Conservation (phyloP, 2,113 vertebrate genomes). For the Dipodomys spectabilis region DNA sequence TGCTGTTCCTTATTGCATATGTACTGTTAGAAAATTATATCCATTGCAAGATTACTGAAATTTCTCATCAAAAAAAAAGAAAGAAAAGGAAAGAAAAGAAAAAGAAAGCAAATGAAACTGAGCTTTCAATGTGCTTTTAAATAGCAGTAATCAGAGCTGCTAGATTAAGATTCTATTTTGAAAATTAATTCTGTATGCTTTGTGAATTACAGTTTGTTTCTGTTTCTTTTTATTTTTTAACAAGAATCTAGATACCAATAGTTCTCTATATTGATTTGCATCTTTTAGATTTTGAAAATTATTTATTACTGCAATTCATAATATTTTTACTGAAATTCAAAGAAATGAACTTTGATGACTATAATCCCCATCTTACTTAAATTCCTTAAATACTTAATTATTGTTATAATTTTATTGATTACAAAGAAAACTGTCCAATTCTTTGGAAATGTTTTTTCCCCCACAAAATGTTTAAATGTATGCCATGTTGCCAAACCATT, state of each 20-base stretch:
- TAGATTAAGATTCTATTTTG: background rate
- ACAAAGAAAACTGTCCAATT: background rate
- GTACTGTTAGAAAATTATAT: background rate
- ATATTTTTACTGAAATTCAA: slow-evolving; percentile 8
- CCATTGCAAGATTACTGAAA: background rate
- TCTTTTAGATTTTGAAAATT: background rate
- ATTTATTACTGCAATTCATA: background rate
- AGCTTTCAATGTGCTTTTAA: slow-evolving; percentile 15
- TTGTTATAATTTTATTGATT: slow-evolving; percentile 26
- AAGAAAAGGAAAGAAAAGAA: background rate
- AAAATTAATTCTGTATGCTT: slow-evolving; percentile 33
- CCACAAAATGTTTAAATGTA: background rate
- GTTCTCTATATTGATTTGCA: background rate
- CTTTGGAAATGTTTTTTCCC: background rate
- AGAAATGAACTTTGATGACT: background rate
- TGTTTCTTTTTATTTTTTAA: background rate
- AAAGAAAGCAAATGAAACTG: too few relatives aligned
- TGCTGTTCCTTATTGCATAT: background rate
- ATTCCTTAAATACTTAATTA: slow-evolving; percentile 12
- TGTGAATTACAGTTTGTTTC: background rate
- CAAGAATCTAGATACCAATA: background rate
- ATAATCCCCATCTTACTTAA: background rate
- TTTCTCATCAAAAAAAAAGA: background rate
- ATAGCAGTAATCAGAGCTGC: background rate
- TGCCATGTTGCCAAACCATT: background rate